Evolutionary conservation across 2,888 invertebrate genomes (phyloP), one percentile per base, ranked within the genome.

Genomic region (Drymonia ruficornis): DNA sequence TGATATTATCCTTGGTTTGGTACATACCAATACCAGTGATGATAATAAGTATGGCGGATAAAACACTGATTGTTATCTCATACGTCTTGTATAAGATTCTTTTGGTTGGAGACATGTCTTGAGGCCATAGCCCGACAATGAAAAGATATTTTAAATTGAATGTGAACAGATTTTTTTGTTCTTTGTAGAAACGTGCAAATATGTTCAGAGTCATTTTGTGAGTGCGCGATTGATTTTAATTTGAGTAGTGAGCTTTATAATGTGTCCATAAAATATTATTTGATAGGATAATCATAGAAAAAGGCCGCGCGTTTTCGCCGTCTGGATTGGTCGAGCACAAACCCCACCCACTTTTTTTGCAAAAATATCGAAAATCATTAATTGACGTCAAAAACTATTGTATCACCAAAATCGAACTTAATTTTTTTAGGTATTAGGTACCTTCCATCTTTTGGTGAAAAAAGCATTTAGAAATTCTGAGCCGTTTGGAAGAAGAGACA

Each of bases 101-200:
- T 52, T 76, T 66, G 5, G 52, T 63, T 46, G 45, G 55, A 0
- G 78, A 67, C 63, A 78, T 75, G 4, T 74, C 53, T 15, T 84
- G 63, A 0, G 86, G 84, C 90, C 90, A 91, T 53, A 90, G 64
- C 13, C 91, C 90, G 2, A 86, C 80, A 3, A 70, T 65, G 55
- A 74, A 80, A 23, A 91, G 75, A 55, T 76, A 87, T 62, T 83
- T 82, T 43, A 89, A 57, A 60, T 90, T 90, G 40, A 86, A 82
- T 42, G 80, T 76, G 58, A 89, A 87, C 40, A 84, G 80, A 49
- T 83, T 72, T 16, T 76, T 63, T 18, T 77, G 69, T 3, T 68
- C 54, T n/a, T 52, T 53, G 23, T 67, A 59, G 16, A 72, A 67
- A n/a, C 66, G 65, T 42, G 66, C 61, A 34, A 72, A 19, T 36